A percentile compares a stretch with the other conserved stretches of the same genome.
These are phyloP conservation scores for Anabas testudineus DNA, from an alignment of 2,797 vertebrate species.

Conservation along the genomic window DNA sequence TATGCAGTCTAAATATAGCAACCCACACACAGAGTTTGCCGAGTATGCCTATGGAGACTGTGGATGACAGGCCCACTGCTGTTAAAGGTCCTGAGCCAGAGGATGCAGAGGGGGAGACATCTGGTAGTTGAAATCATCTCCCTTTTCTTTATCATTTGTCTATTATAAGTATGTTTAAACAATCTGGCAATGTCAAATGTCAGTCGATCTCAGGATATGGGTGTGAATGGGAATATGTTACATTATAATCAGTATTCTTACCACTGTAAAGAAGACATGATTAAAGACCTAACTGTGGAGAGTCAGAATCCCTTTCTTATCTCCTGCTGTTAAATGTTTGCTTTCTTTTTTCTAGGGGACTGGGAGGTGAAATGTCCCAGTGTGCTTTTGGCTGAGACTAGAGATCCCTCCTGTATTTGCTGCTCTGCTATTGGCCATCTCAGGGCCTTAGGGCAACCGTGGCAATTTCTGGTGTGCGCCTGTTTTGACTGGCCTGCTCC, in stretches of 20 bases:
- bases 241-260: neutral
- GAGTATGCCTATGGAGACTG: conserved; percentile 20
- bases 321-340: conserved; percentile 74
- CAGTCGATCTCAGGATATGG: neutral
- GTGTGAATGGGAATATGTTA: neutral
- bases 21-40: conserved; percentile 16
- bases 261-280: neutral
- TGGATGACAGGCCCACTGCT: conserved; percentile 34
- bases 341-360: conserved; percentile 61
- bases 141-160: no score
- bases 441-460: conserved; percentile 53
- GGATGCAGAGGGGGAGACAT: conserved; percentile 10
- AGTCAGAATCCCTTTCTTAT: conserved; percentile 55
- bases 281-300: neutral
- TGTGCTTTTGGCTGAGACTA: conserved; percentile 67
- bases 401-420: conserved; percentile 40
- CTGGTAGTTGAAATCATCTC: conserved; percentile 1
- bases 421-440: conserved; percentile 58
- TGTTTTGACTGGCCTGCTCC: conserved; percentile 66
- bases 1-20: conserved; percentile 41
- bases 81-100: conserved; percentile 52
- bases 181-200: neutral
- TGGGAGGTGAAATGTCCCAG: conserved; percentile 71
- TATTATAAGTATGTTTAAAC: neutral
- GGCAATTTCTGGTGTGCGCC: conserved; percentile 54